Evolutionary conservation across 2,113 vertebrate species (phyloP), one percentile per base, ranked within the genome.

Genomic region (Hucho hucho): DNA sequence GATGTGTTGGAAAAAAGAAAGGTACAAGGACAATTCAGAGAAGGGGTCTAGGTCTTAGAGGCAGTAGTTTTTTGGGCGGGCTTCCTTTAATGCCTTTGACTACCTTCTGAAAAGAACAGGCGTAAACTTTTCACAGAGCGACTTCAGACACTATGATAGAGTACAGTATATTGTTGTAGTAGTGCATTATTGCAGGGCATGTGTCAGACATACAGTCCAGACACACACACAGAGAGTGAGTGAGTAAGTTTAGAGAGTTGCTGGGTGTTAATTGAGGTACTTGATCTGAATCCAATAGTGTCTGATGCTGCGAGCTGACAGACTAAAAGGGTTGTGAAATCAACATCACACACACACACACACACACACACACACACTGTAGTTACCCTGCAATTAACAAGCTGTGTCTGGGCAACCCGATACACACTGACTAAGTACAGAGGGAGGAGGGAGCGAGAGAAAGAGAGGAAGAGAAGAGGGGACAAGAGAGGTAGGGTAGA

Each of bases 281-380:
- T 67, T 80, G 84, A 88, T 82, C 80, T 73, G 72, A 88, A 84
- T 88, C 79, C 86, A 75, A 84, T 86, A 84, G 76, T 75, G 73
- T 73, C 70, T 47, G 76, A 74, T 68, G 63, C 49, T 28, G n/a
- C 29, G 49, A 16, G 32, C 66, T 16, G 74, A 73, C 79, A 83
- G 77, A 79, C 76, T 82, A 66, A 81, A 77, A 83, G 83, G 68
- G 72, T 79, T 79, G 77, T 82, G 76, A 79, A 80, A 81, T 80
- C 53, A 85, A 83, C 84, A 83, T 75, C 74, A 79, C 76, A 72
- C 67, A 69, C 80, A 53, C 73, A 72, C 74, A 22, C 74, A 79
- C 76, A 72, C 32, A 68, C 74, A 79, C 76, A 72, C 65, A 68
- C 74, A 79, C 76, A 72, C 65, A 68, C 75, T 67, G 77, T 83